Evolutionary conservation across 2,888 invertebrate genomes (phyloP), one percentile per base, ranked within the genome.

Genomic region (Volucella zonaria): DNA sequence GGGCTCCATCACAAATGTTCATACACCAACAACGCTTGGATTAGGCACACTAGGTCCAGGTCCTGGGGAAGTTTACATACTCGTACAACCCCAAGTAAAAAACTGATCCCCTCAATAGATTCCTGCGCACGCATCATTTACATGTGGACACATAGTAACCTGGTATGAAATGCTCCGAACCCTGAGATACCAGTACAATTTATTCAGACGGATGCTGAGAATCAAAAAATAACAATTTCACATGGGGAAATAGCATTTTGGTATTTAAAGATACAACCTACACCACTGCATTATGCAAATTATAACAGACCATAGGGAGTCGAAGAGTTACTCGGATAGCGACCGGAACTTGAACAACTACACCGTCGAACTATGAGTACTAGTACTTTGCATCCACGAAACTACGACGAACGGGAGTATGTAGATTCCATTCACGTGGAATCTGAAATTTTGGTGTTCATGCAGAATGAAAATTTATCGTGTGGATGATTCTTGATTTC

Each of bases 91-190:
- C 78, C 77, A 78, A 82, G 78, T 58, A 10, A 40, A 15, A 61
- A 42, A 66, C 9, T 67, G 59, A 86, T 78, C 87, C 86, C 87
- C 77, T 81, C 45, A 62, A 73, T 66, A 18, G 71, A 79, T 86
- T 81, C 82, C 86, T 87, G 87, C 87, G 87, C 87, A 87, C 87
- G 87, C 86, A 87, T 47, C 43, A 42, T 43, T 74, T 43, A 43
- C 38, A 43, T 51, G 6, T 6, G 31, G 31, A 31, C 31, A 31
- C 31, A 31, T 31, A 31, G 31, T 31, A 31, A 31, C 31, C 6
- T 31, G 31, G 31, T 6, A 8, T 42, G 49, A 62, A 42, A 59
- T 45, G 49, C 38, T 62, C 67, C 14, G 38, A 14, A 49, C 38
- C 3, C 31, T 6, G 10, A 68, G 68, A 52, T 23, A 23, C 18